Evolutionary conservation across 1,140 invertebrate species (phyloP), one percentile per base, ranked within the genome.

Genomic region (Rhizoglyphus robini): DNA sequence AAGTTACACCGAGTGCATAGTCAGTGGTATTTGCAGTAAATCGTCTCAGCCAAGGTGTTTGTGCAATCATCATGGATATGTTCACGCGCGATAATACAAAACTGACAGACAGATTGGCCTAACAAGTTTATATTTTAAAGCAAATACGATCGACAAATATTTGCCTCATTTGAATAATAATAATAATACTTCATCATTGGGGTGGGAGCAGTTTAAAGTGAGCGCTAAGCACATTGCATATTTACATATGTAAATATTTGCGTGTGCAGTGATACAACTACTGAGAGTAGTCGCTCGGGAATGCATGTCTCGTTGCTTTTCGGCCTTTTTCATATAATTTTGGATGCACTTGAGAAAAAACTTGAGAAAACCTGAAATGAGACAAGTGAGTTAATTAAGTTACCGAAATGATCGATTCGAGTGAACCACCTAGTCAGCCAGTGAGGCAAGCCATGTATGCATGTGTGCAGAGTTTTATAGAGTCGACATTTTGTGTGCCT

Each of bases 271-370:
- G n/a, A n/a, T n/a, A n/a, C n/a, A n/a, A n/a, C n/a, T n/a, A n/a
- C n/a, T n/a, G n/a, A n/a, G n/a, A n/a, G n/a, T 58, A 77, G 82
- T 83, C 79, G 97, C 96, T 86, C 99, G 96, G 83, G 99, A 99
- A 75, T 96, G 81, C 96, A 99, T 99, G 75, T 99, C 96, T 71
- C 96, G 77, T 32, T 96, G 96, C 80, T 99, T 99, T 54, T 96
- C 96, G 47, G 96, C 96, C 78, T 99, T 99, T 79, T 99, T 99
- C 75, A 99, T 81, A 80, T 96, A 99, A 79, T 99, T 99, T 79
- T 99, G 96, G 82, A 99, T 99, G 82, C 96, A 99, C 79, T 99
- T 99, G 72, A 99, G 87, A 81, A 99, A 99, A 81, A 99, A 99
- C 78, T 99, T 99, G 61, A 99, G 84, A 81, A 98, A 96, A 99